Evolutionary conservation across 2,797 vertebrate genomes (phyloP).

Genomic region (Bryconaethiops microstoma): DNA sequence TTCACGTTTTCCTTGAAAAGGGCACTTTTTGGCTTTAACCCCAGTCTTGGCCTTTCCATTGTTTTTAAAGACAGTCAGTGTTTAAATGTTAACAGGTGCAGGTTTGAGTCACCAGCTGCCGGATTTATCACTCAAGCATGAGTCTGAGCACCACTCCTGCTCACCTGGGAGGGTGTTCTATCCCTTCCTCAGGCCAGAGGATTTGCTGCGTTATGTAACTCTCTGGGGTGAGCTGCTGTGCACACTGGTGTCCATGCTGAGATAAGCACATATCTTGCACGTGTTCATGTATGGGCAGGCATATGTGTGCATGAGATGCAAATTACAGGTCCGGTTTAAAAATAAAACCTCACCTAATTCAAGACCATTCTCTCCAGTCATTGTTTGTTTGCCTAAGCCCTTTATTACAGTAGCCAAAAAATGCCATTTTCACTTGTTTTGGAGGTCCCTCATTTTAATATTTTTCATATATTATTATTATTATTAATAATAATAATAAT

Average conservation of each 20-base stretch:
- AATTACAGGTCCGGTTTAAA: not conserved
- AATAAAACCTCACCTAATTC: not conserved
- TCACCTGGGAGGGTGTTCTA: constrained; percentile 1
- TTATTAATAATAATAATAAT: no score
- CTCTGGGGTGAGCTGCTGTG: constrained; percentile 1
- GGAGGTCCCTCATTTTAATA: no score
- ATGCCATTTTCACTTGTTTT: no score
- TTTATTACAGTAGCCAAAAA: no score
- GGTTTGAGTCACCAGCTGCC: not conserved
- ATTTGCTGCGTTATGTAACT: constrained; percentile 14
- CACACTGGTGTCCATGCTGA: constrained; percentile 1
- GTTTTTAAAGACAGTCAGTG: not conserved
- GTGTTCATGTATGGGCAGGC: not conserved
- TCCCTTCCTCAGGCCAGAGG: not conserved
- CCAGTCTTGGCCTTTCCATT: not conserved
- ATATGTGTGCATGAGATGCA: not conserved
- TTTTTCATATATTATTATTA: no score
- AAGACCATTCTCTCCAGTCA: not conserved
- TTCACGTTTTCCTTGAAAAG: not conserved
- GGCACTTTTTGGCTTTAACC: not conserved
- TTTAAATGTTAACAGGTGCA: not conserved
- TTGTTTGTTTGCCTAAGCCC: no score
- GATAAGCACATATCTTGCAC: not conserved
- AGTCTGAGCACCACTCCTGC: not conserved
- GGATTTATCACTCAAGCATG: not conserved